These are phyloP conservation scores for Lasioglossum marginatum DNA, from an alignment of 2,888 invertebrate genomes.

Conservation along the genomic window DNA sequence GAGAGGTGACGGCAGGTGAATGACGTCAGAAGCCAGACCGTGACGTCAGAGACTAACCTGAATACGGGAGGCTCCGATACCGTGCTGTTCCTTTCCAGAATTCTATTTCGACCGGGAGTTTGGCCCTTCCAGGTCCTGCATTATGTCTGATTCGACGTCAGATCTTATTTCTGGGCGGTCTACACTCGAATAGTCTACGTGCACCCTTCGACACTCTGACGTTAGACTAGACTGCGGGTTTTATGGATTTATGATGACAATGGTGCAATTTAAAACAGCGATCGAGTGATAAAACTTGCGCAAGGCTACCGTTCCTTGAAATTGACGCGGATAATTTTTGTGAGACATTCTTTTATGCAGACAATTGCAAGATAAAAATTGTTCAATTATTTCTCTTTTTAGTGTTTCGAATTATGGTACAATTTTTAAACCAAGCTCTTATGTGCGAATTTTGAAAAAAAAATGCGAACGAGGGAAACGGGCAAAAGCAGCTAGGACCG, in stretches of 20 bases:
- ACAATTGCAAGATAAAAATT: background rate
- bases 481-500: background rate
- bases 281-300: no score
- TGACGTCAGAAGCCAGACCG: constrained; percentile 79
- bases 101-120: constrained; percentile 11
- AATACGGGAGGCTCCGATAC: constrained; percentile 42
- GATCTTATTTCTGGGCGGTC: constrained; percentile 3
- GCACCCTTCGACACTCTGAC: constrained; percentile 6
- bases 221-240: background rate
- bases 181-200: background rate
- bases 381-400: background rate
- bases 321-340: background rate
- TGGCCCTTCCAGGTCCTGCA: background rate
- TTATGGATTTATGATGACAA: background rate
- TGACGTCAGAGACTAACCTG: constrained; percentile 79
- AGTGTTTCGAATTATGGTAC: no score
- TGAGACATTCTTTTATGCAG: background rate
- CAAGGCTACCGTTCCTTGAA: no score
- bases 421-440: no score
- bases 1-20: constrained; percentile 74
- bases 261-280: background rate
- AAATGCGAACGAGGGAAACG: background rate
- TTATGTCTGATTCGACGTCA: background rate
- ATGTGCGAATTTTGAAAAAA: background rate
- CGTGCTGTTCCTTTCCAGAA: constrained; percentile 10